A percentile compares a stretch with the other conserved stretches of the same genome.
phyloP scores from a whole-genome alignment of 2,113 vertebrate species.

The Pterocles burchelli region DNA sequence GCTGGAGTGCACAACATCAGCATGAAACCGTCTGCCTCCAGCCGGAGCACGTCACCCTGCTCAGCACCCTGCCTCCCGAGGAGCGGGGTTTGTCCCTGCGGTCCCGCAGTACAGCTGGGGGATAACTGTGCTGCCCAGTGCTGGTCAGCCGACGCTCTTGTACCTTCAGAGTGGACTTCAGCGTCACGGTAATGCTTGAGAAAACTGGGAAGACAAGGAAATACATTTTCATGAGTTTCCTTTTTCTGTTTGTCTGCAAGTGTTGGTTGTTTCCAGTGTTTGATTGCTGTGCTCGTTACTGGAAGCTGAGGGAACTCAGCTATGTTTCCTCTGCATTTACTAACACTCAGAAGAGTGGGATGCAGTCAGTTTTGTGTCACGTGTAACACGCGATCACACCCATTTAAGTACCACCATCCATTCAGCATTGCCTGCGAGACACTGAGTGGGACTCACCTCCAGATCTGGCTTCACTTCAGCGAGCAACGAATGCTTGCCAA shows the following conservation, averaged over 20 bases:
- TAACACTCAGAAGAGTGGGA: background rate
- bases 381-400: background rate
- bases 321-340: background rate
- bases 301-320: background rate
- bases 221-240: background rate
- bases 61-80: background rate
- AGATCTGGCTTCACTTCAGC: background rate
- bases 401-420: background rate
- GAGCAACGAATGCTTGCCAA: background rate
- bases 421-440: background rate
- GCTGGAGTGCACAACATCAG: background rate
- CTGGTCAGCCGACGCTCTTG: background rate
- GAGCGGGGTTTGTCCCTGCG: background rate
- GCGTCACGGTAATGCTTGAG: background rate
- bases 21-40: background rate
- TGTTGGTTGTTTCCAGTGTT: background rate
- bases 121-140: background rate
- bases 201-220: background rate
- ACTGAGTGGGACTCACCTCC: background rate
- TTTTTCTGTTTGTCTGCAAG: background rate
- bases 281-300: accelerated
- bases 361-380: background rate
- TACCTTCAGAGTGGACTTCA: background rate
- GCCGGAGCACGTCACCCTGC: background rate
- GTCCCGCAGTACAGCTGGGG: background rate